Conservation (phyloP, 2,113 vertebrate species). For the Hoplias malabaricus region DNA sequence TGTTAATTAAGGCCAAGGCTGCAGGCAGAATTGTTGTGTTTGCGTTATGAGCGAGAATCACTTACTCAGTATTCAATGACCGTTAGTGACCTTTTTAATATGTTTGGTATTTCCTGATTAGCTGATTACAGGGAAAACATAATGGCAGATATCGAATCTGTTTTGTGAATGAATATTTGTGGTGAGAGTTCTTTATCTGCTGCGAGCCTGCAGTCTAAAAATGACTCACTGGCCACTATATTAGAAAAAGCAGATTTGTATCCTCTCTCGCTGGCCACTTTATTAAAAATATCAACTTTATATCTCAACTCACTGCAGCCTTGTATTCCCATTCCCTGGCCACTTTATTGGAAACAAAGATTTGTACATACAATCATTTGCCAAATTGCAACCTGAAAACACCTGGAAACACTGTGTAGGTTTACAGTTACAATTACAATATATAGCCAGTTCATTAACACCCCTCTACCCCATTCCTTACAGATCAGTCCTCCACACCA, state of each 20-base stretch:
- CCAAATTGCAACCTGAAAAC: no score
- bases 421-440: no score
- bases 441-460: no score
- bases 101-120: conserved; percentile 17
- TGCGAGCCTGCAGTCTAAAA: neutral
- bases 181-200: neutral
- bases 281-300: no score
- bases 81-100: conserved; percentile 21
- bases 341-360: no score
- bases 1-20: neutral
- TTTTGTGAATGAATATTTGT: neutral
- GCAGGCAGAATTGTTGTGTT: neutral
- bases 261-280: no score
- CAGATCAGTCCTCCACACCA: neutral
- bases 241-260: no score
- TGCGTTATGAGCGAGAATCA: neutral
- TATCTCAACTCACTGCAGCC: no score
- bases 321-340: no score
- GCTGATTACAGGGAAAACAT: conserved; percentile 10
- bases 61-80: neutral
- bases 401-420: no score
- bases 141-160: conserved; percentile 18
- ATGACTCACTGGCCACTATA: neutral
- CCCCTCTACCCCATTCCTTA: neutral
- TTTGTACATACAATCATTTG: no score